phyloP scores from a whole-genome alignment of 2,113 vertebrate species.

The Caracal caracal region DNA sequence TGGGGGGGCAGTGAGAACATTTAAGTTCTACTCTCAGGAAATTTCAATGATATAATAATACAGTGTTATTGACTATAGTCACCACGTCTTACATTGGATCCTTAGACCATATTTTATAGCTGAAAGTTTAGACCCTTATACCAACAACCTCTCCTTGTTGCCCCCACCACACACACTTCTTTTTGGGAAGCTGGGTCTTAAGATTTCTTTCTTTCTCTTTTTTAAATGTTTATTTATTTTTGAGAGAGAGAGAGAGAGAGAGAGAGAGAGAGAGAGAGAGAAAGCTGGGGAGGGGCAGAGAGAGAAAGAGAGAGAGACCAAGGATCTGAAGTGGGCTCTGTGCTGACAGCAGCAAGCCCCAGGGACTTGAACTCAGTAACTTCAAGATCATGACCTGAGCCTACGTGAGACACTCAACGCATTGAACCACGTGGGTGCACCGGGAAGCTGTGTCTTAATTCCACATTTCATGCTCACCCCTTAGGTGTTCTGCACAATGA shows the following conservation, averaged over 20 bases:
- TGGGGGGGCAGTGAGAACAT: not conserved
- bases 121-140: not conserved
- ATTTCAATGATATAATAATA: not conserved
- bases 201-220: no score
- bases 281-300: no score
- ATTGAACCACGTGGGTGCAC: no score
- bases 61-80: not conserved
- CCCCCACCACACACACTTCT: not conserved
- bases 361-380: no score
- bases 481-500: not conserved
- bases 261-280: no score
- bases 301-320: no score
- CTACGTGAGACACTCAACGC: no score
- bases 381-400: no score
- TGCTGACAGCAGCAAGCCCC: no score
- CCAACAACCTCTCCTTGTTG: not conserved
- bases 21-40: not conserved
- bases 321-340: no score
- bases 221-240: no score
- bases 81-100: not conserved
- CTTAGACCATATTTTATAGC: not conserved
- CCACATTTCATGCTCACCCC: not conserved
- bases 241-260: no score
- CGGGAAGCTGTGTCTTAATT: not conserved
- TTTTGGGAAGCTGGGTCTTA: not conserved